Percentiles rank a stretch among this genome's conserved stretches.
phyloP scores from a whole-genome alignment of 92 coral and sea anemone genomes.

The Metridium senile region DNA sequence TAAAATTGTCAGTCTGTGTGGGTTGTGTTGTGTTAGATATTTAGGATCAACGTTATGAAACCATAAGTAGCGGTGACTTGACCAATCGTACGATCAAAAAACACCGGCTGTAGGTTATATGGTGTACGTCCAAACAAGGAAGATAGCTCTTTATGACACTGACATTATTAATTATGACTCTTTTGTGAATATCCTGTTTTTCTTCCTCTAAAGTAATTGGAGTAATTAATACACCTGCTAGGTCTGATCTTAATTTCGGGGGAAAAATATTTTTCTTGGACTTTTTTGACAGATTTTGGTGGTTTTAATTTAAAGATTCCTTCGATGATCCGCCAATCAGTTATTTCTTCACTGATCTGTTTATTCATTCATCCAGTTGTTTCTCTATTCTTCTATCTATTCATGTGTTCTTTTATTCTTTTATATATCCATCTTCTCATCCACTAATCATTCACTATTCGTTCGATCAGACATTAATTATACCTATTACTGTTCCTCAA shows the following conservation, averaged over 20 bases:
- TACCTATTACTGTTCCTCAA: no score
- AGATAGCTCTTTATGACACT: background rate
- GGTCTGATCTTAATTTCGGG: background rate
- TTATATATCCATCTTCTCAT: no score
- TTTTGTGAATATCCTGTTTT: conserved; percentile 17
- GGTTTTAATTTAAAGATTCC: no score
- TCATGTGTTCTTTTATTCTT: background rate
- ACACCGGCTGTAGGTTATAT: background rate
- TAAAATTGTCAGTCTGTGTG: background rate
- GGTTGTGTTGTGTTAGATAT: background rate
- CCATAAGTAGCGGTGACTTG: background rate
- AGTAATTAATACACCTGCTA: conserved; percentile 9
- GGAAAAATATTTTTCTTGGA: background rate
- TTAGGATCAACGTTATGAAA: background rate
- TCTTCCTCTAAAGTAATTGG: conserved; percentile 13
- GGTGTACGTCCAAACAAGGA: conserved; percentile 1
- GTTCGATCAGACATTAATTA: no score
- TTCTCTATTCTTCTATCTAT: background rate
- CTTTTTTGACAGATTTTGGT: no score
- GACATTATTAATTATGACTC: conserved; percentile 11
- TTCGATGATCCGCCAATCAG: no score
- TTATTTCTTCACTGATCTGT: no score
- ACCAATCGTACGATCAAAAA: background rate
- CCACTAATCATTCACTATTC: no score
- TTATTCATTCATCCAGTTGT: background rate